Evolutionary conservation across 1,140 invertebrate species (phyloP).

Genomic region (Aradophagus sp.): DNA sequence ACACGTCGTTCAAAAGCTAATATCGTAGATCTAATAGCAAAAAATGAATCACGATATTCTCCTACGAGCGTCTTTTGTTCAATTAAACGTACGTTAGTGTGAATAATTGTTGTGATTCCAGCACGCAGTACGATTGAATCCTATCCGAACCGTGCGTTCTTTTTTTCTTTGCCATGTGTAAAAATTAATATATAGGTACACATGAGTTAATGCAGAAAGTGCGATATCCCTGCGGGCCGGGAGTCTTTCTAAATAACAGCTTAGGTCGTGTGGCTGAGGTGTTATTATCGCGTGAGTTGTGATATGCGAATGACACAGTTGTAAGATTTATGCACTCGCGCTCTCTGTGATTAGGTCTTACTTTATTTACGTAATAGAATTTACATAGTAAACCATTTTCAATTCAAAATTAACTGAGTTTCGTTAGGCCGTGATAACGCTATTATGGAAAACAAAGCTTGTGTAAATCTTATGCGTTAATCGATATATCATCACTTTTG

Average conservation of each 20-base stretch:
- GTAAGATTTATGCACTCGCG: slow-evolving; percentile 63
- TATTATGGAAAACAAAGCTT: no score
- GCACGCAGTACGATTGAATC: slow-evolving; percentile 37
- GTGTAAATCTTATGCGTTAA: slow-evolving; percentile 33
- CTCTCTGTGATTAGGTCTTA: slow-evolving; percentile 69
- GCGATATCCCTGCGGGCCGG: slow-evolving; percentile 38
- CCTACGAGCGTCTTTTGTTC: slow-evolving; percentile 11
- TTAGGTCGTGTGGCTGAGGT: slow-evolving; percentile 59
- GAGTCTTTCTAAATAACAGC: slow-evolving; percentile 69
- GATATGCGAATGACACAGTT: slow-evolving; percentile 67
- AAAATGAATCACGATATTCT: slow-evolving; percentile 11
- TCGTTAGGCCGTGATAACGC: no score
- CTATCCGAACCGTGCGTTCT: slow-evolving; percentile 27
- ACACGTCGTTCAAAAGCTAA: no score
- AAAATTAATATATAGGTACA: slow-evolving; percentile 55
- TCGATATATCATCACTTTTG: slow-evolving; percentile 22
- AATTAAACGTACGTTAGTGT: slow-evolving; percentile 27
- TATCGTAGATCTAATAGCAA: no score
- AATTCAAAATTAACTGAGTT: no score
- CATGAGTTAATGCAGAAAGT: slow-evolving; percentile 39
- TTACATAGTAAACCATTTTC: slow-evolving; percentile 41
- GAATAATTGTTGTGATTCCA: slow-evolving; percentile 38
- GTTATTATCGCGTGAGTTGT: slow-evolving; percentile 71
- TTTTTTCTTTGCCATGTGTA: slow-evolving; percentile 35
- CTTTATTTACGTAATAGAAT: slow-evolving; percentile 40